These are phyloP conservation scores for Saccostrea cuccullata DNA, from an alignment of 1,140 invertebrate genomes.

Conservation along the genomic window DNA sequence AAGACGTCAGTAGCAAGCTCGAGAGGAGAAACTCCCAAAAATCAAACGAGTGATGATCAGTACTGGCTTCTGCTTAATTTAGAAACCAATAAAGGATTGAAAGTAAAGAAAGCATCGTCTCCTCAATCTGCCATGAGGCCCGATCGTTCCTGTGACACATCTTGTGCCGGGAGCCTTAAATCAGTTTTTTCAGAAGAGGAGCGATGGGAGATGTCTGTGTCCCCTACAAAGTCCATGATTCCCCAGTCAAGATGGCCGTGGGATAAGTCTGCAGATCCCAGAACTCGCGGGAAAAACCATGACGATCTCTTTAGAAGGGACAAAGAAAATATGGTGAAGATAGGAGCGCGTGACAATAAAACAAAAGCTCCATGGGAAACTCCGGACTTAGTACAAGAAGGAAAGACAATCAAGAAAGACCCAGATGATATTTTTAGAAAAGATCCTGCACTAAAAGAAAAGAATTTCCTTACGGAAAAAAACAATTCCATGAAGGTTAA, in stretches of 20 bases:
- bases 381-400: not conserved
- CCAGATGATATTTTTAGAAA: conserved; percentile 30
- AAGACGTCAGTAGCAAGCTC: not conserved
- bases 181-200: not conserved
- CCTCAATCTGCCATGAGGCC: conserved; percentile 1
- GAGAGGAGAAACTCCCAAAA: not conserved
- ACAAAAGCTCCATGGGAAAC: conserved; percentile 41
- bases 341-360: not conserved
- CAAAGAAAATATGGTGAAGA: conserved; percentile 16
- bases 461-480: not conserved
- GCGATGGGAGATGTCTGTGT: not conserved
- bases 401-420: not conserved
- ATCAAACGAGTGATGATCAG: not conserved
- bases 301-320: conserved; percentile 42
- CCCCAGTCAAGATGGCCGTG: conserved; percentile 6
- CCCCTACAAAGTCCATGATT: not conserved
- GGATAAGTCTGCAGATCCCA: conserved; percentile 31
- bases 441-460: not conserved
- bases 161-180: not conserved
- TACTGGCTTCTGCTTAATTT: conserved; percentile 38
- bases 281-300: conserved; percentile 26
- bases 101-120: conserved; percentile 24
- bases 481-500: not conserved
- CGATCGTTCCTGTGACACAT: not conserved
- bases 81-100: conserved; percentile 36